These are phyloP conservation scores for Sternotherus odoratus DNA, from an alignment of 2,797 vertebrate species.

Conservation along the genomic window DNA sequence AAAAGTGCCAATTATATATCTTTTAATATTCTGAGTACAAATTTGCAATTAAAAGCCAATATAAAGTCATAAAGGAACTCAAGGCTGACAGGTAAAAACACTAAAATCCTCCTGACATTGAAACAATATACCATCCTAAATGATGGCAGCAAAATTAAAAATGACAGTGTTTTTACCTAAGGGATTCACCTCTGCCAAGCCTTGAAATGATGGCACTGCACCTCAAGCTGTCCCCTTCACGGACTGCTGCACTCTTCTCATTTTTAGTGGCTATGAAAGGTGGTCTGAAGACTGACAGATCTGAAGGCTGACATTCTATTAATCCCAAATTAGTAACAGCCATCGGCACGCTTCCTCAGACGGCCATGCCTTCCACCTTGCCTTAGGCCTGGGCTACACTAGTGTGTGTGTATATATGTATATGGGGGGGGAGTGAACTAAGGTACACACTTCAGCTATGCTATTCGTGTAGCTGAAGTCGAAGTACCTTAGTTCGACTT, in stretches of 20 bases:
- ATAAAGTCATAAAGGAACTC: conserved; percentile 22
- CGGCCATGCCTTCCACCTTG: not conserved
- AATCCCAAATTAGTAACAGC: not conserved
- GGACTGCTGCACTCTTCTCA: not conserved
- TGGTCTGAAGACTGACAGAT: not conserved
- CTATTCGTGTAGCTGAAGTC: too few species aligned
- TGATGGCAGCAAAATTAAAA: not conserved
- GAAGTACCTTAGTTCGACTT: too few species aligned
- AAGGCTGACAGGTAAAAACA: not conserved
- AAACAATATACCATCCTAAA: not conserved
- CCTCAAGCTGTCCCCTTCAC: not conserved
- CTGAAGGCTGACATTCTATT: not conserved
- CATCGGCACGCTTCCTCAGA: fast-evolving
- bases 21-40: not conserved
- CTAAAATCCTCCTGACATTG: conserved; percentile 37
- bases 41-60: not conserved
- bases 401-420: too few species aligned
- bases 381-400: too few species aligned
- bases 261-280: not conserved
- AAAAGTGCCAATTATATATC: not conserved
- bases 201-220: not conserved
- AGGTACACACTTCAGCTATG: too few species aligned
- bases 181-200: not conserved
- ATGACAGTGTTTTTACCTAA: not conserved
- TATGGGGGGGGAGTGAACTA: too few species aligned